Evolutionary conservation across 2,113 vertebrate species (phyloP).

Genomic region (Rhinoderma darwinii): DNA sequence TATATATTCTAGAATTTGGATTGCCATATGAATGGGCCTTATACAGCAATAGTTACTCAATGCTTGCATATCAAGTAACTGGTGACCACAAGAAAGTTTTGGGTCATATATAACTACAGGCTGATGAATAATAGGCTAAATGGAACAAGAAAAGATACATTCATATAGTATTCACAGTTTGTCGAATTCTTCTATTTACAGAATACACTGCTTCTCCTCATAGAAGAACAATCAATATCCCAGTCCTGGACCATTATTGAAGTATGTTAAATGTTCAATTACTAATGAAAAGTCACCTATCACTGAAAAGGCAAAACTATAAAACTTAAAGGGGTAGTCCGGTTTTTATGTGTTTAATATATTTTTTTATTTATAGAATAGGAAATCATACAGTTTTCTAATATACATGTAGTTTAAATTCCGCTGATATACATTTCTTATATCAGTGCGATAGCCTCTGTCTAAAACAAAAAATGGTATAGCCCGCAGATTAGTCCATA

Average conservation of each 20-base stretch:
- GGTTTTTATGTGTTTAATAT: too few relatives aligned
- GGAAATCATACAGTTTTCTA: too few relatives aligned
- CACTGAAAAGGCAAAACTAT: too few relatives aligned
- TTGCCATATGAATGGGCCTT: background rate
- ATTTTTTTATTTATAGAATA: too few relatives aligned
- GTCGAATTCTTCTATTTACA: conserved; percentile 9
- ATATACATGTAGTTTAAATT: too few relatives aligned
- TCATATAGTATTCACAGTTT: background rate
- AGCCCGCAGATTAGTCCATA: too few relatives aligned
- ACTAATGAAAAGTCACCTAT: background rate
- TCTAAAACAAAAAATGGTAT: too few relatives aligned
- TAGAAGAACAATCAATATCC: background rate
- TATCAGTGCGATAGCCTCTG: too few relatives aligned
- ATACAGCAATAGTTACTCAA: too few relatives aligned
- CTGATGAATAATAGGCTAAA: too few relatives aligned
- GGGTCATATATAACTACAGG: background rate
- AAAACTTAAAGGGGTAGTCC: too few relatives aligned
- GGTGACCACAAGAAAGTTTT: background rate
- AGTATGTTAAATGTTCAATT: background rate
- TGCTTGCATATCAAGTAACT: background rate
- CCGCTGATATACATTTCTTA: too few relatives aligned
- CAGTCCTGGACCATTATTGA: conserved; percentile 8
- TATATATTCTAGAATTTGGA: background rate
- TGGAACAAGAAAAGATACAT: background rate
- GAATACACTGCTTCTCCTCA: conserved; percentile 28